These are phyloP conservation scores for Sphinx pinastri DNA, from an alignment of 2,888 invertebrate species.

Conservation along the genomic window DNA sequence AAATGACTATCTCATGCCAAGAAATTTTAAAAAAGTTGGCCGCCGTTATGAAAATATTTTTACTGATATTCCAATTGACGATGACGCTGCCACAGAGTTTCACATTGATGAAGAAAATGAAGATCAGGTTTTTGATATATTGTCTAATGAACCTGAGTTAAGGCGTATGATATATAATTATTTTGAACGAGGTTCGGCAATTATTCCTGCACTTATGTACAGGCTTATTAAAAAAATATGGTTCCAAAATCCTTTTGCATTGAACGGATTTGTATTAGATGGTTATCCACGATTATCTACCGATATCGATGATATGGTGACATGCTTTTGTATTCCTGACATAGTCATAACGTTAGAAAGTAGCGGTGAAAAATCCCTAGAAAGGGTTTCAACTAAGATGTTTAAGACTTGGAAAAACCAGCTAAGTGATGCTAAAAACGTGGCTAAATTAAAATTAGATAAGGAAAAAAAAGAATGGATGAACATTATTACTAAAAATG, in stretches of 20 bases:
- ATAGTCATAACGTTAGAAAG: constrained; percentile 79
- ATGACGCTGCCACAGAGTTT: constrained; percentile 64
- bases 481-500: constrained; percentile 56
- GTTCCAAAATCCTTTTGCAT: constrained; percentile 77
- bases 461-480: constrained; percentile 57
- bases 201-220: constrained; percentile 71
- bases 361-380: constrained; percentile 55
- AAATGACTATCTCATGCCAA: constrained; percentile 65
- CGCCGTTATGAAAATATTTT: constrained; percentile 70
- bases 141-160: constrained; percentile 67
- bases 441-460: constrained; percentile 51
- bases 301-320: constrained; percentile 81
- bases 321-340: constrained; percentile 83
- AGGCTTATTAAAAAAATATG: constrained; percentile 76
- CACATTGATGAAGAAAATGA: constrained; percentile 67
- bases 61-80: constrained; percentile 58
- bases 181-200: constrained; percentile 72
- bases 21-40: constrained; percentile 75
- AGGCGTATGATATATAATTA: constrained; percentile 74
- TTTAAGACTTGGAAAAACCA: constrained; percentile 70
- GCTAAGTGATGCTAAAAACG: constrained; percentile 61
- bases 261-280: constrained; percentile 83
- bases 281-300: constrained; percentile 84
- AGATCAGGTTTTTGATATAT: constrained; percentile 57
- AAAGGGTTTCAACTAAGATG: constrained; percentile 60